Base-by-base conservation (phyloP, 1,140 invertebrate genomes). In the Orchestia grillus region DNA sequence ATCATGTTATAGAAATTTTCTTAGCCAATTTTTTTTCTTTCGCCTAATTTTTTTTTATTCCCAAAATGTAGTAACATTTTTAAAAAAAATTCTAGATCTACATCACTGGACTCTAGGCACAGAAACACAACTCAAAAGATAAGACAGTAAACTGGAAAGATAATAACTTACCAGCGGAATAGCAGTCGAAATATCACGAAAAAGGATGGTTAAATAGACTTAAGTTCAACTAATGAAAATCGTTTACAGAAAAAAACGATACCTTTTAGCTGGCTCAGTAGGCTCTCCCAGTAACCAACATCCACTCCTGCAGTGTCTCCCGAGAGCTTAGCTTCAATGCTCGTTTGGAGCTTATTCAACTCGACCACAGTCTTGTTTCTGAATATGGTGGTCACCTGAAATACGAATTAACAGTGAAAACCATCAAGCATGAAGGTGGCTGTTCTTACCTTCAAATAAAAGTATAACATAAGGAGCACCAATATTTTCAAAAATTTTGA, bases 251-350 rank as follows among this genome's bases (percentile, higher is more conserved):
- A 77, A 19, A 28, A 36, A 77, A 77, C 15, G 36, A 77, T 97
- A 98, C 98, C 98, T 98, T 99, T 99, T 4, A 99, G 97, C 97
- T 99, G 98, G 87, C 98, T 99, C 19, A 99, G 98, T 91, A 99
- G 97, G 92, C 98, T 99, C 97, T 99, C 99, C 99, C 99, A 99
- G 97, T 99, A 99, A 95, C 98, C 99, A 96, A 99, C 98, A 98
- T 99, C 99, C 88, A 99, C 98, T 62, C 99, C 99, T 97, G 99
- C 99, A 90, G 98, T 98, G 95, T 98, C 98, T 0, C 98, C 98
- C 96, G 97, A 98, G 57, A 99, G 98, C 98, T 99, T 99, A 19
- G 98, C 98, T 97, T 99, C 98, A 97, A 99, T 99, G 97, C 99
- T 98, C 40, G 98, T 97, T 97, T 99, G 98, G 96, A 99, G 97